Base-by-base conservation (phyloP, 1,140 invertebrate species). In the Brachionus paranguensis region DNA sequence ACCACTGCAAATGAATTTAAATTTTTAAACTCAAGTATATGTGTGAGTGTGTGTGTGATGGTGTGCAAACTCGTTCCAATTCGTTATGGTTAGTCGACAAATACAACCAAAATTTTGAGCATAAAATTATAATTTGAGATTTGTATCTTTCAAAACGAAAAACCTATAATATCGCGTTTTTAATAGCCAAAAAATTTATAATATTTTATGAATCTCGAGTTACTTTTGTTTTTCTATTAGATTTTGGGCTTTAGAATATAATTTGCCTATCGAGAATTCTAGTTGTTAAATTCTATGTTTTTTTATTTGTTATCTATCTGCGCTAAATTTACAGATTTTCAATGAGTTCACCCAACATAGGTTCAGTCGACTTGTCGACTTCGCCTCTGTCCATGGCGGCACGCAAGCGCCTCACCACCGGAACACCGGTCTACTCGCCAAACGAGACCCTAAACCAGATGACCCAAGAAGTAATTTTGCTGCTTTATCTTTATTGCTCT, bases 381-480 rank as follows among this genome's bases (percentile, higher is more conserved):
- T 81, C 78, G 78, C 53, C 53, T 64, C 27, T 33, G 12, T 81
- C 53, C 33, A 20, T 41, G 53, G 24, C 78, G 20, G 53, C 50
- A 33, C 43, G 78, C 11, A 81, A 81, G 37, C 78, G 78, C 11
- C 17, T 20, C 27, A 60, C 20, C n/a, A 60, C 64, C 37, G 64
- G 78, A 11, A 64, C 78, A 24, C 78, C 53, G 37, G 53, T 68
- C 4, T 64, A 81, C 17, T 81, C 78, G 29, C 53, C 78, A 41
- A 68, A 81, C 43, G 78, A 81, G 27, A 81, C 78, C 20, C 53
- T 81, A 3, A 81, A 81, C 60, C 78, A 81, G 64, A 81, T 81
- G 78, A 64, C 78, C 17, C 78, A 64, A 64, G 78, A 81, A 47
- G 53, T 60, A 20, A 14, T 8, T 24, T 60, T 60, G 20, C 7